A percentile compares a stretch with the other conserved stretches of the same genome.
phyloP scores from a whole-genome alignment of 2,113 vertebrate genomes.

The Blennius ocellaris region DNA sequence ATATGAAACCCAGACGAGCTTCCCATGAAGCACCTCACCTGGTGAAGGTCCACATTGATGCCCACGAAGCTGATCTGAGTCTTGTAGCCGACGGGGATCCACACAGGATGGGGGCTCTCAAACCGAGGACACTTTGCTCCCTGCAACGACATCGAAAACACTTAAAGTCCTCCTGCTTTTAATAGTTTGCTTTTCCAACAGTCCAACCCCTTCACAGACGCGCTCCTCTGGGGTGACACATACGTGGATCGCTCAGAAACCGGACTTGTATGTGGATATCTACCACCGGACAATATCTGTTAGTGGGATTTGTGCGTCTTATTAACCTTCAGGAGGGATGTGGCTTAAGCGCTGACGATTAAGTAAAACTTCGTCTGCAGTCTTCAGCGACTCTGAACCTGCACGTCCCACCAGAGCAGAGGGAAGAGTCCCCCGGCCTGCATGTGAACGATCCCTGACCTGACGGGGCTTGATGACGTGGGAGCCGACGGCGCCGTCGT shows the following conservation, averaged over 20 bases:
- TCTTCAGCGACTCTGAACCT: background rate
- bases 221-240: slow-evolving; percentile 54
- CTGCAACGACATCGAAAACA: slow-evolving; percentile 72
- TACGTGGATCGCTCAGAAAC: slow-evolving; percentile 68
- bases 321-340: slow-evolving; percentile 48
- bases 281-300: slow-evolving; percentile 57
- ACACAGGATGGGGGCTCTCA: slow-evolving; percentile 86
- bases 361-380: slow-evolving; percentile 31
- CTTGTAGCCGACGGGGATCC: slow-evolving; percentile 89
- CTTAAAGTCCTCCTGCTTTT: slow-evolving; percentile 33
- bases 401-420: background rate
- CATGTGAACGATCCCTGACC: too few species aligned
- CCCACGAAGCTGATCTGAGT: slow-evolving; percentile 89
- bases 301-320: slow-evolving; percentile 54
- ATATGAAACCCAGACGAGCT: background rate
- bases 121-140: slow-evolving; percentile 90
- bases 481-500: slow-evolving; percentile 50
- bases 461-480: slow-evolving; percentile 86
- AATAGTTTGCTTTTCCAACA: slow-evolving; percentile 57
- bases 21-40: slow-evolving; percentile 69
- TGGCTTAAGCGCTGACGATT: slow-evolving; percentile 10
- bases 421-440: too few species aligned
- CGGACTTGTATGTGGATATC: slow-evolving; percentile 70
- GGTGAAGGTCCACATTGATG: slow-evolving; percentile 83
- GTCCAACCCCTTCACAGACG: slow-evolving; percentile 51